Percentiles rank a stretch among this genome's conserved stretches.
These are phyloP conservation scores for Epinotia demarniana DNA, from an alignment of 2,888 invertebrate species.

Conservation along the genomic window DNA sequence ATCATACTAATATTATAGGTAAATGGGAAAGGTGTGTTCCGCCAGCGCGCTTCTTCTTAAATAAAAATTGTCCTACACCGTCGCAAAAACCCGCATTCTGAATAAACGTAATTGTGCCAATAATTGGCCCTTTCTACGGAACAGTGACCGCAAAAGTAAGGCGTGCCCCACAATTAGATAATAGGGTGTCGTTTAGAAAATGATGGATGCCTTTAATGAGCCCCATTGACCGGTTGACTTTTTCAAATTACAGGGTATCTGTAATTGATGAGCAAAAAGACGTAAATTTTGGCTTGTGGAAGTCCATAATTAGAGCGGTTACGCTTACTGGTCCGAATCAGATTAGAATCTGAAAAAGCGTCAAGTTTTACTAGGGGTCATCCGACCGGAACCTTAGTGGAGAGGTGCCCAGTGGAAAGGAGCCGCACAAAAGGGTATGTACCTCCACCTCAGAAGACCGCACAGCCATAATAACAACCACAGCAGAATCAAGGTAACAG, in stretches of 20 bases:
- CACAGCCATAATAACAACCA: too few relatives aligned
- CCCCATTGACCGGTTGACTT: conserved; percentile 15
- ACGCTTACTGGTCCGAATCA: neutral
- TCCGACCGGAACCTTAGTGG: too few relatives aligned
- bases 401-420: too few relatives aligned
- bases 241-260: conserved; percentile 8
- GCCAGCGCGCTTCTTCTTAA: conserved; percentile 43
- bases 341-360: too few relatives aligned
- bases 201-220: conserved; percentile 23
- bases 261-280: conserved; percentile 16
- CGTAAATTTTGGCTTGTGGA: neutral
- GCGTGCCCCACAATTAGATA: conserved; percentile 40
- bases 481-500: too few relatives aligned
- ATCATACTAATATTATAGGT: too few relatives aligned
- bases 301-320: neutral
- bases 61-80: conserved; percentile 37
- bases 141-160: conserved; percentile 49
- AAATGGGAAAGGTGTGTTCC: neutral
- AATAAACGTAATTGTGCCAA: conserved; percentile 57
- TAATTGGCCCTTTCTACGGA: conserved; percentile 49
- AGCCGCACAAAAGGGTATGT: too few relatives aligned
- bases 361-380: too few relatives aligned
- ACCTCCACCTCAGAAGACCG: too few relatives aligned
- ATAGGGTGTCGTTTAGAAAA: conserved; percentile 38
- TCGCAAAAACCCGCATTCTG: conserved; percentile 50